These are phyloP conservation scores for Gonatopus flavifemur DNA, from an alignment of 1,140 invertebrate genomes.

Conservation along the genomic window DNA sequence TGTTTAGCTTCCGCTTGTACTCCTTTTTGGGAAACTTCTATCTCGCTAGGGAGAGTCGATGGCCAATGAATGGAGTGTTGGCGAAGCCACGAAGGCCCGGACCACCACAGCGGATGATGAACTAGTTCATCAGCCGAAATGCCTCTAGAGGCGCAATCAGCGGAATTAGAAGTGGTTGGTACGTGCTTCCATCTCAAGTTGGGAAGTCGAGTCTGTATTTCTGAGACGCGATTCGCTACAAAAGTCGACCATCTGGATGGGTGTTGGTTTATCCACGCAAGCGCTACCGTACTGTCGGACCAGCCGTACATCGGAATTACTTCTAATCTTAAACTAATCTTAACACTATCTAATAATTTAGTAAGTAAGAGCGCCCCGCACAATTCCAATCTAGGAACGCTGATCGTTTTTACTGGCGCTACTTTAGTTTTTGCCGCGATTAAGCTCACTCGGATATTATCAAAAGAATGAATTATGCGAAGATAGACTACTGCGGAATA, in stretches of 20 bases:
- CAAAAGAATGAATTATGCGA: too few species aligned
- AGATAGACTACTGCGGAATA: constrained; percentile 11
- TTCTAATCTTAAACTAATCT: background rate
- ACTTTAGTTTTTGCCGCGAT: constrained; percentile 12
- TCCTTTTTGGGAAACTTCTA: too few species aligned
- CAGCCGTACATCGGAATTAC: background rate
- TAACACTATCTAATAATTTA: too few species aligned
- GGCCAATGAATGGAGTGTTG: too few species aligned
- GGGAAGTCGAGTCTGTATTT: background rate
- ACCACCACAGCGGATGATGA: too few species aligned
- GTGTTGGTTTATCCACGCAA: background rate
- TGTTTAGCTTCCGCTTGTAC: too few species aligned
- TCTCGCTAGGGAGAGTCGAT: too few species aligned
- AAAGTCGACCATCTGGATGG: background rate
- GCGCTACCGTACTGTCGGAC: background rate
- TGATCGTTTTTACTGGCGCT: constrained; percentile 7
- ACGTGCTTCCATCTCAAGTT: too few species aligned
- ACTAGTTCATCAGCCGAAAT: background rate
- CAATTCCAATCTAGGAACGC: constrained; percentile 9
- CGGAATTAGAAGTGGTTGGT: too few species aligned
- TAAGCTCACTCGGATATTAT: too few species aligned
- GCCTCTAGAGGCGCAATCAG: constrained; percentile 8
- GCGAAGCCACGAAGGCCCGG: constrained; percentile 13
- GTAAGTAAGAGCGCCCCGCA: too few species aligned
- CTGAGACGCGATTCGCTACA: background rate